phyloP scores from a whole-genome alignment of 23 tunicate genomes.

The Ciona savignyi region DNA sequence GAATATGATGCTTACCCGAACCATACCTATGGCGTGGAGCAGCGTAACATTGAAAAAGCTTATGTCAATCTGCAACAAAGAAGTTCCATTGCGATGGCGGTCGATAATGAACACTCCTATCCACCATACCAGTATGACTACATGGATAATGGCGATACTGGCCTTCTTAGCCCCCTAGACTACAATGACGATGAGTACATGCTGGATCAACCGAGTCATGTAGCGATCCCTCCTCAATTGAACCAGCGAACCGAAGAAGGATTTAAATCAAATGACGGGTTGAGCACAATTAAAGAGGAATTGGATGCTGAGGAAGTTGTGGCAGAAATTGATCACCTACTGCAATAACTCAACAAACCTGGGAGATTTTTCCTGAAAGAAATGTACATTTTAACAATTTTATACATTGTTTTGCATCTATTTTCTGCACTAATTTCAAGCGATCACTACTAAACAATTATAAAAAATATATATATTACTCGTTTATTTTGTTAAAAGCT shows the following conservation, averaged over 20 bases:
- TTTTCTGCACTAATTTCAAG: no score
- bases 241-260: slow-evolving; percentile 1
- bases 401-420: no score
- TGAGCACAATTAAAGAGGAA: slow-evolving; percentile 56
- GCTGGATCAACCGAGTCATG: neutral
- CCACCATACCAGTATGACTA: neutral
- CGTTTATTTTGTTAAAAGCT: no score
- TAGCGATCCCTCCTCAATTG: neutral
- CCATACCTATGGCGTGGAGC: neutral
- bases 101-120: neutral
- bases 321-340: slow-evolving; percentile 52
- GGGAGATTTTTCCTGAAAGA: no score
- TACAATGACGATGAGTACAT: neutral
- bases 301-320: slow-evolving; percentile 70
- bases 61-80: slow-evolving; percentile 35
- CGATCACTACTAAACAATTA: no score
- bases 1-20: neutral
- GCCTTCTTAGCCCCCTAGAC: neutral
- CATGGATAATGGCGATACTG: neutral
- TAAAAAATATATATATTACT: no score
- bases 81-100: neutral
- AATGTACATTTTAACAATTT: no score
- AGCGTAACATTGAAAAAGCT: slow-evolving; percentile 6
- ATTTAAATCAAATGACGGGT: slow-evolving; percentile 5
- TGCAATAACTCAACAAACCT: slow-evolving; percentile 26